Conservation (phyloP, 1,140 invertebrate species). For the Drosophila repletoides region DNA sequence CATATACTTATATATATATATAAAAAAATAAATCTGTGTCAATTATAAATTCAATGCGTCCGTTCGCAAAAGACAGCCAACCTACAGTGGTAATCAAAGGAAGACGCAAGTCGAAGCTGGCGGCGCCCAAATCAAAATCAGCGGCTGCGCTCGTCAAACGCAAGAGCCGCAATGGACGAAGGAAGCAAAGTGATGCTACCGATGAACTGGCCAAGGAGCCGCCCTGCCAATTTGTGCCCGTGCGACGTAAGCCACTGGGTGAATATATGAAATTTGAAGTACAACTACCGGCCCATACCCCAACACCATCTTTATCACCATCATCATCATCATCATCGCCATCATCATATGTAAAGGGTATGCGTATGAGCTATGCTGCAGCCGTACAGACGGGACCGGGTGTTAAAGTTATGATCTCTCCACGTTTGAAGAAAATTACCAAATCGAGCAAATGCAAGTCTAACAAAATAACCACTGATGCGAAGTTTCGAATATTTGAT, state of each 20-base stretch:
- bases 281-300: neutral
- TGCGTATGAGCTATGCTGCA: conserved; percentile 50
- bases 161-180: conserved; percentile 23
- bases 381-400: conserved; percentile 34
- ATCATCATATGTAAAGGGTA: conserved; percentile 3
- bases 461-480: conserved; percentile 21
- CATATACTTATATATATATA: too few species aligned
- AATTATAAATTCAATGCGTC: conserved; percentile 37
- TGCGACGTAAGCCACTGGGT: conserved; percentile 52
- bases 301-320: too few species aligned
- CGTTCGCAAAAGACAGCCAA: conserved; percentile 39
- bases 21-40: too few species aligned
- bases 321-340: conserved; percentile 5
- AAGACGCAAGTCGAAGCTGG: conserved; percentile 41
- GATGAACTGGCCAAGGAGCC: conserved; percentile 14
- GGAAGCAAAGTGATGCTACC: neutral
- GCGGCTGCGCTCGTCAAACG: conserved; percentile 42
- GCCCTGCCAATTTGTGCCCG: conserved; percentile 36
- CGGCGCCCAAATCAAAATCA: conserved; percentile 37
- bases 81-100: conserved; percentile 27
- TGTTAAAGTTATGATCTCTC: conserved; percentile 46
- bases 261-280: conserved; percentile 43
- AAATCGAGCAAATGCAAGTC: conserved; percentile 16
- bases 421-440: conserved; percentile 35
- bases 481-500: conserved; percentile 40